Conservation (phyloP, 1,140 invertebrate genomes). For the Leptinotarsa undecemlineata region DNA sequence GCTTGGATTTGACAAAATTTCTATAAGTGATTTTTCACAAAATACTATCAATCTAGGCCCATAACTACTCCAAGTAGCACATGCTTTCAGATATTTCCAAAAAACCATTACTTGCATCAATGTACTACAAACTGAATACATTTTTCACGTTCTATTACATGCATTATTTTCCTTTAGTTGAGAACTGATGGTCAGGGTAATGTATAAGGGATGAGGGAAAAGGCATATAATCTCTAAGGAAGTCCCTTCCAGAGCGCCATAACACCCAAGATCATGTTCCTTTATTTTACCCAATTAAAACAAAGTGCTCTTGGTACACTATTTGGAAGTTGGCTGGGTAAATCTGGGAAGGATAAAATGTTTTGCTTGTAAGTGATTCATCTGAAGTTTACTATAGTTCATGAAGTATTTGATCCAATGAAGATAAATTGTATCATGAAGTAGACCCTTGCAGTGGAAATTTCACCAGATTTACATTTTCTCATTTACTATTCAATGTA, state of each 20-base stretch:
- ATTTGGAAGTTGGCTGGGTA: not conserved
- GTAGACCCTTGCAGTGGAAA: too few species aligned
- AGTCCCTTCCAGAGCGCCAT: conserved; percentile 24
- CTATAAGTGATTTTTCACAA: too few species aligned
- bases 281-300: conserved; percentile 16
- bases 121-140: too few species aligned
- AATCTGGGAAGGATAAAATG: conserved; percentile 4
- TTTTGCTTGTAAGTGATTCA: not conserved
- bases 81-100: too few species aligned
- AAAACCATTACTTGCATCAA: too few species aligned
- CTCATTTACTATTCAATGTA: too few species aligned
- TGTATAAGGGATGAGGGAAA: conserved; percentile 19
- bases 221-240: conserved; percentile 31
- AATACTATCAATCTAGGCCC: too few species aligned
- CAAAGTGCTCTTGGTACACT: not conserved
- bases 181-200: not conserved
- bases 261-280: conserved; percentile 30
- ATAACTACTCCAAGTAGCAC: too few species aligned
- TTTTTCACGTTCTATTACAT: not conserved
- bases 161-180: not conserved
- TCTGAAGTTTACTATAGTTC: not conserved
- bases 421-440: not conserved
- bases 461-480: too few species aligned
- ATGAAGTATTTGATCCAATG: not conserved
- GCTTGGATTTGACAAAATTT: too few species aligned